Evolutionary conservation across 2,113 vertebrate species (phyloP), one percentile per base, ranked within the genome.

Genomic region (Neoarius graeffei): DNA sequence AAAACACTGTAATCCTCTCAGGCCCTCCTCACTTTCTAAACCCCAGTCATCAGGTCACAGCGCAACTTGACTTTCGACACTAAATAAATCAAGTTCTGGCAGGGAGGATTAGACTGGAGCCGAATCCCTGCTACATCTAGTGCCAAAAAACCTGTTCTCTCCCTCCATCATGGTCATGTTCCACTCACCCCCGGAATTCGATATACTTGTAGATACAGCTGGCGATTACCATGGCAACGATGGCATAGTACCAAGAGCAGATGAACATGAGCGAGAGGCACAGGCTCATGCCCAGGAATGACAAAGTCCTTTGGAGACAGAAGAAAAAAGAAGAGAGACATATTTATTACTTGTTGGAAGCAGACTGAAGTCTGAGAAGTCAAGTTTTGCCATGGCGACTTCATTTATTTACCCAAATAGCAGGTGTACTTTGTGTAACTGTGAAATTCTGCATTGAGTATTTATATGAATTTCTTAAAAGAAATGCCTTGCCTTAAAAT

Each of bases 181-280:
- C 83, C 84, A 93, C 98, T 97, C 90, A 99, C 98, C 98, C 98
- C 0, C 97, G 94, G 91, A 99, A 99, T 91, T 99, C 98, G 0
- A 99, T 99, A 92, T 99, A 99, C 92, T 99, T 99, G 96, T 99
- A 99, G 96, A 99, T 99, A 91, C 98, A 97, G 42, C 97, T 93
- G 0, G 98, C 98, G 0, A 99, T 98, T 54, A 95, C 96, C 98
- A 99, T 99, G 94, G 98, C 98, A 10, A 99, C 96, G 30, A 99
- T 96, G 0, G 98, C 98, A 0, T 99, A 99, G 93, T 99, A 99
- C 98, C 98, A 99, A 92, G 98, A 99, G 93, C 98, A 99, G 95
- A 99, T 96, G 95, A 99, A 99, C 98, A 99, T 99, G 89, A 99
- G 96, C 0, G 98, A 96, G 92, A 99, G 95, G 94, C 98, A 99